Base-by-base conservation (phyloP, 2,113 vertebrate species). In the Chelonoidis abingdonii region DNA sequence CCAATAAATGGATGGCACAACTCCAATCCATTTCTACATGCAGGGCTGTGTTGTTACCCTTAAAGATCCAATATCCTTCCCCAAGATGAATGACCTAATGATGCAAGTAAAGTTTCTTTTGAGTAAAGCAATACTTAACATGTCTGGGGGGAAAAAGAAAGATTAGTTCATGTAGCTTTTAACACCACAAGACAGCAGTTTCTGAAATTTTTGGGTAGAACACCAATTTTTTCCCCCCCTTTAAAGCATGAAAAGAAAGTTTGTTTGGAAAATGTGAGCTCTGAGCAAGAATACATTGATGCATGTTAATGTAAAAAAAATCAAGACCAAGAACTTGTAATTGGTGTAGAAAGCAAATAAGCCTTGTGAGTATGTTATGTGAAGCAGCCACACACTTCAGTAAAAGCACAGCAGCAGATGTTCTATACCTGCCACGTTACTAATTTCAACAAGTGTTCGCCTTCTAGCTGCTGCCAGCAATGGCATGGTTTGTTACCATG, bases 401-500 rank as follows among this genome's bases (percentile, higher is more conserved):
- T 95, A 98, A 97, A 84, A 50, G 94, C 89, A n/a, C 72, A 79
- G 56, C 97, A 98, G 98, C 98, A 98, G 98, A 98, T 98, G 98
- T 98, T 98, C 98, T 96, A 98, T 98, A 98, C 98, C 98, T 98
- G 98, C 98, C 98, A 98, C 25, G 97, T 98, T 98, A 98, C 98
- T 98, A 92, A 98, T 98, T 98, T 98, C 98, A 98, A 98, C 98
- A 98, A 98, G 98, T 98, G 98, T 98, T 98, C 97, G 98, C 98
- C 98, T 98, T 98, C 98, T 98, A 98, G 98, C 98, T 98, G 98
- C 98, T 98, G 98, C 98, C 98, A 98, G 98, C 98, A 97, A 98
- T 98, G 98, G 98, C 98, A 98, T 98, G 98, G 98, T 98, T 98
- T 99, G 98, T 99, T 99, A 99, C 99, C 99, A 99, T 98, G 97